Base-by-base conservation (phyloP, 2,888 invertebrate species). In the Ophion obscuratus region DNA sequence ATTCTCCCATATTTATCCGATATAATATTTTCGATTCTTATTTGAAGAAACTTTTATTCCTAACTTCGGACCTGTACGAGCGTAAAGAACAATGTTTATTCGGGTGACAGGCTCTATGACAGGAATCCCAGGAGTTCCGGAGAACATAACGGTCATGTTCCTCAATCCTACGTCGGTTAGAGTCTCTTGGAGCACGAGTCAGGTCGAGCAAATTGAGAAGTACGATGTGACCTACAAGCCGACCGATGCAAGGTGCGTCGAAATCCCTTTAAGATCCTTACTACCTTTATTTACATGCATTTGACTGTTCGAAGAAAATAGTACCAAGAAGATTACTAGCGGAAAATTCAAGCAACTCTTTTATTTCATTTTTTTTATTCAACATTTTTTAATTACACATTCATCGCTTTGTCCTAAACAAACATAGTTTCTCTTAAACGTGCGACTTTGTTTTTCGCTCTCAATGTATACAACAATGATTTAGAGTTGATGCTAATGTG, bases 201-300 rank as follows among this genome's bases (percentile, higher is more conserved):
- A 94, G 83, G 96, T 97, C 88, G 97, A 97, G 91, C 95, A 97
- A 91, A 97, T 97, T 87, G 98, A 98, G 93, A 98, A 98, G 94
- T 98, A 97, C 95, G 97, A 98, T 95, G 98, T 98, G 94, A 97
- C 97, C 27, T 98, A 98, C 94, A 98, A 98, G 93, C 98, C 98
- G 71, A 97, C 97, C 74, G 97, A 97, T 95, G 98, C 98, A 95
- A 98, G 98, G 98, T 98, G 97, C 96, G 96, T 94, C 89, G 67
- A 84, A 83, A 77, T 53, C 4, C 53, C 14, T 53, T 5, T 2
- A 53, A 53, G 14, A 17, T 53, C 40, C 40, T 40, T 40, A 7
- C 40, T 40, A 7, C 5, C 40, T 40, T 9, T 40, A 1, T 40
- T 9, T 6, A 6, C 6, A 36, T 36, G 36, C 5, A 4, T 7